These are phyloP conservation scores for Caenorhabditis doughertyi DNA, from an alignment of 2,888 invertebrate species.

Conservation along the genomic window DNA sequence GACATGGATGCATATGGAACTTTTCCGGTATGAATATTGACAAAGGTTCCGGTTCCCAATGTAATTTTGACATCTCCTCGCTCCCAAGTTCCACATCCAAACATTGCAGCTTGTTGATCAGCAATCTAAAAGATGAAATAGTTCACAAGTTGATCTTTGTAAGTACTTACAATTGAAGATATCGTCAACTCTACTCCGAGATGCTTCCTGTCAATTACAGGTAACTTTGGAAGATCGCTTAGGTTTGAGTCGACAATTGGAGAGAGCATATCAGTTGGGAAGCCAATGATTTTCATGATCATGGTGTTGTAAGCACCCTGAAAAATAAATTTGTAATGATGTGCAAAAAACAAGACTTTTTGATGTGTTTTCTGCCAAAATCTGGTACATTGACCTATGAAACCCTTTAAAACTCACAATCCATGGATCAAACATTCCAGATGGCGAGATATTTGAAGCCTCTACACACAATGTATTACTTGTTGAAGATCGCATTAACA, in stretches of 20 bases:
- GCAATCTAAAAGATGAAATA: conserved; percentile 85
- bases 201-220: conserved; percentile 87
- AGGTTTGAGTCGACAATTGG: conserved; percentile 81
- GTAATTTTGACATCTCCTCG: conserved; percentile 91
- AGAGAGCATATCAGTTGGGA: conserved; percentile 89
- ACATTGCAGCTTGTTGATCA: conserved; percentile 92
- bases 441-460: conserved; percentile 92
- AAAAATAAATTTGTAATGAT: no score
- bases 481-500: conserved; percentile 87
- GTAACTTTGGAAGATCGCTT: conserved; percentile 87
- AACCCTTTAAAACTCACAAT: conserved; percentile 85
- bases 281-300: conserved; percentile 88
- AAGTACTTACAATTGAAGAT: conserved; percentile 87
- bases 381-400: no score
- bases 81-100: conserved; percentile 90
- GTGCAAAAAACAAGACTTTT: no score
- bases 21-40: conserved; percentile 90
- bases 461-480: conserved; percentile 88
- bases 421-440: conserved; percentile 95
- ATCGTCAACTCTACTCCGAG: conserved; percentile 91
- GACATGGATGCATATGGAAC: conserved; percentile 89
- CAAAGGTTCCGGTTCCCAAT: conserved; percentile 93
- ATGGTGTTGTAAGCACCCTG: conserved; percentile 89
- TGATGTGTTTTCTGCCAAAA: no score
- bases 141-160: background rate